These are phyloP conservation scores for Eulacestoma nigropectus DNA, from an alignment of 2,113 vertebrate genomes.

Conservation along the genomic window DNA sequence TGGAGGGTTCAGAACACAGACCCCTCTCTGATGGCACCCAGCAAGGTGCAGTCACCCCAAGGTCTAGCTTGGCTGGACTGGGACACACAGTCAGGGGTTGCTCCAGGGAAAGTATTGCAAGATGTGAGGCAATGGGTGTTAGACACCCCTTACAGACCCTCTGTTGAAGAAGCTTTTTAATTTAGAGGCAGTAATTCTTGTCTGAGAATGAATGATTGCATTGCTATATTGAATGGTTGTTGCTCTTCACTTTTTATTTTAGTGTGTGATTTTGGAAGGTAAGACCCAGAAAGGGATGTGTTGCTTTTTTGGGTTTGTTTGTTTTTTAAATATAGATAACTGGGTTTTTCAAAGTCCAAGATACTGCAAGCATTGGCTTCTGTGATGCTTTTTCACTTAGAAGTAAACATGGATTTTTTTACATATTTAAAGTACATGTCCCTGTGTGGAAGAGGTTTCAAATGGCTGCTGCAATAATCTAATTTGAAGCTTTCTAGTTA, in stretches of 20 bases:
- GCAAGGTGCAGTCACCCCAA: too few species aligned
- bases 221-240: not conserved
- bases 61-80: not conserved
- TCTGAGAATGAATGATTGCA: not conserved
- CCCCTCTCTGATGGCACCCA: not conserved
- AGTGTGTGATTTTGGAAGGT: not conserved
- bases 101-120: not conserved
- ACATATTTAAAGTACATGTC: rapidly evolving
- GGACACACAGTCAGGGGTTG: rapidly evolving
- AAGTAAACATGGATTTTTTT: not conserved
- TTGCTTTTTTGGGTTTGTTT: not conserved
- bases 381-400: not conserved
- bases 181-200: not conserved
- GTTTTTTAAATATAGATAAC: not conserved
- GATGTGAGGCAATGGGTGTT: too few species aligned
- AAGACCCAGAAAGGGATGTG: not conserved
- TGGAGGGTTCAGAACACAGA: not conserved
- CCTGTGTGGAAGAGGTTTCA: not conserved
- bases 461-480: not conserved
- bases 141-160: not conserved
- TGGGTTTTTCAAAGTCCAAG: not conserved
- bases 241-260: not conserved
- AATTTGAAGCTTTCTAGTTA: not conserved
- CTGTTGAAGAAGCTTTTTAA: not conserved
- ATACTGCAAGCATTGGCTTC: not conserved